Conservation (phyloP, 2,797 vertebrate species). For the Brachyrhaphis roseni region DNA sequence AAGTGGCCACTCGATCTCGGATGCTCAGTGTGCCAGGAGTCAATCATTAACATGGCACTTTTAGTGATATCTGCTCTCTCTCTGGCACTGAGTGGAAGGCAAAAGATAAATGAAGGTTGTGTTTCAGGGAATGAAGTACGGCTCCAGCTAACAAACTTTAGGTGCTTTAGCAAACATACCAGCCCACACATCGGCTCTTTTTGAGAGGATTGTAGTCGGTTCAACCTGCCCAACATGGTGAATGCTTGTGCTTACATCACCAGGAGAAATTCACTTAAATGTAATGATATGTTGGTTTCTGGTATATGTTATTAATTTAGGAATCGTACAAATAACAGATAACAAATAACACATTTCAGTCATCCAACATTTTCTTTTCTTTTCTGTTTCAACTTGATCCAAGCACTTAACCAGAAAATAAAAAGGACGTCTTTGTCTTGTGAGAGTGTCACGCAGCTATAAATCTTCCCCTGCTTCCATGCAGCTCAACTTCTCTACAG, state of each 20-base stretch:
- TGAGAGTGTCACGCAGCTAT: constrained; percentile 42
- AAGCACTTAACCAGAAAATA: constrained; percentile 1
- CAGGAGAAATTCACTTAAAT: constrained; percentile 9
- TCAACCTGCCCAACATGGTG: constrained; percentile 23
- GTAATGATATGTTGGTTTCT: constrained; percentile 1
- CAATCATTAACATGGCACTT: constrained; percentile 78
- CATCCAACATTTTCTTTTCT: not conserved
- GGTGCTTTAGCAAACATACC: constrained; percentile 68
- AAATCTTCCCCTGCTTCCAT: constrained; percentile 62
- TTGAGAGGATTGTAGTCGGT: constrained; percentile 48
- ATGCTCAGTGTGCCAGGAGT: constrained; percentile 64
- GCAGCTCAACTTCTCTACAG: constrained; percentile 55
- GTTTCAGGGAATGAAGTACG: constrained; percentile 59
- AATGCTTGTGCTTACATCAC: constrained; percentile 22
- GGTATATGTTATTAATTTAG: not conserved
- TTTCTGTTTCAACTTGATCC: not conserved
- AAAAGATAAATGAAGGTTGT: constrained; percentile 74
- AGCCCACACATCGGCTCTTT: constrained; percentile 44
- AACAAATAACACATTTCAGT: not conserved
- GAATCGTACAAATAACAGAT: not conserved
- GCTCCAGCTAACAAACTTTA: constrained; percentile 49
- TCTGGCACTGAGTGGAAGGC: constrained; percentile 53
- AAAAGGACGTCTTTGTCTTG: constrained; percentile 28
- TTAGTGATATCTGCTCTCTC: constrained; percentile 72
- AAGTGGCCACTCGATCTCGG: constrained; percentile 72